Conservation (phyloP, 2,888 invertebrate species). For the Dryobotodes eremita region DNA sequence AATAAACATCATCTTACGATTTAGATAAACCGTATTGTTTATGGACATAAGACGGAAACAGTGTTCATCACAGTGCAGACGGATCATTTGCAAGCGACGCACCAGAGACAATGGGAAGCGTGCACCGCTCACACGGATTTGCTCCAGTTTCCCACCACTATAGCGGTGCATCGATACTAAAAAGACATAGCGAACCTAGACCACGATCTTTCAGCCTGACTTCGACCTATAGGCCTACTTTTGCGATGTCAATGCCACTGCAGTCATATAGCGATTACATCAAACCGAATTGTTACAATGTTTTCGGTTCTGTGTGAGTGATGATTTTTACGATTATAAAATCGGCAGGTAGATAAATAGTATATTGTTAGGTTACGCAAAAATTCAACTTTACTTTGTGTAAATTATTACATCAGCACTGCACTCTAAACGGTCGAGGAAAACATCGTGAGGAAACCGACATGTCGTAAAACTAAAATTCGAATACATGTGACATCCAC, state of each 20-base stretch:
- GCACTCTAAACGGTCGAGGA: background rate
- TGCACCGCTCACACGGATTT: constrained; percentile 60
- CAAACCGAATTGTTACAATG: constrained; percentile 8
- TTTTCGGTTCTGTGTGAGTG: background rate
- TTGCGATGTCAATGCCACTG: constrained; percentile 45
- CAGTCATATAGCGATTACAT: constrained; percentile 19
- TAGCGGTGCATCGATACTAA: constrained; percentile 37
- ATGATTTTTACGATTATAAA: background rate
- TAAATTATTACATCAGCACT: background rate
- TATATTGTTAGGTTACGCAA: background rate
- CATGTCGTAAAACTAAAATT: background rate
- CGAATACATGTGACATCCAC: background rate
- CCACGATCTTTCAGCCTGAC: constrained; percentile 47
- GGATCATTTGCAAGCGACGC: constrained; percentile 29
- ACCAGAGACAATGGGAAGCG: constrained; percentile 53
- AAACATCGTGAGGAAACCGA: background rate
- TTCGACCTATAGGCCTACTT: constrained; percentile 59
- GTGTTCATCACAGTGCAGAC: background rate
- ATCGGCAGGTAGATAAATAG: background rate
- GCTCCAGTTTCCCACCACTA: constrained; percentile 54
- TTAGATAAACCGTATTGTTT: constrained; percentile 10
- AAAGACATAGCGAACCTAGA: constrained; percentile 31
- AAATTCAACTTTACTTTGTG: background rate
- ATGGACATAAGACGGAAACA: background rate
- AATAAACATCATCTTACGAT: background rate